Percentiles rank a stretch among this genome's conserved stretches.
These are phyloP conservation scores for Drosophila flavopinicola DNA, from an alignment of 2,888 invertebrate genomes.

Conservation along the genomic window DNA sequence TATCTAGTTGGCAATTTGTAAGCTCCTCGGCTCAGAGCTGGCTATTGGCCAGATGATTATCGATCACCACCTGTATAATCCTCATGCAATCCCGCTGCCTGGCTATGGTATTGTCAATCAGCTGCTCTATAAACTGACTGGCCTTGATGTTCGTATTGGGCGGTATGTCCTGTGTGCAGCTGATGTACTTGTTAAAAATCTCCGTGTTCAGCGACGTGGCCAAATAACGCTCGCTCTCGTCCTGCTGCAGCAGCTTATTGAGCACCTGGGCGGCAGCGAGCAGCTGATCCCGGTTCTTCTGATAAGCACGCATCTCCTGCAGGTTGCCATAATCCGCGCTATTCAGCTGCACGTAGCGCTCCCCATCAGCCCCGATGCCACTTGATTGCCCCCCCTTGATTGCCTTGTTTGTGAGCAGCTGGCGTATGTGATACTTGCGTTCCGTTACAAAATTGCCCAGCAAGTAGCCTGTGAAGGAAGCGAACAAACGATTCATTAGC, in stretches of 20 bases:
- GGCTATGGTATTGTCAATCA: conserved; percentile 82
- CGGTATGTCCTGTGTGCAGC: conserved; percentile 82
- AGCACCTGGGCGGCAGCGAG: conserved; percentile 78
- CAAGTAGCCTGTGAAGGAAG: conserved; percentile 80
- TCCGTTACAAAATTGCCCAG: conserved; percentile 84
- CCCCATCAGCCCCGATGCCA: conserved; percentile 42
- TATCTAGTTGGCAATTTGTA: background rate
- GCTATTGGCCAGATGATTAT: conserved; percentile 78
- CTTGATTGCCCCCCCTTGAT: conserved; percentile 51
- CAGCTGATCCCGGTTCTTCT: conserved; percentile 80
- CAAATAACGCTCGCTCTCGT: conserved; percentile 75
- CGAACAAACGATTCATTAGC: conserved; percentile 62
- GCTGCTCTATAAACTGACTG: conserved; percentile 80
- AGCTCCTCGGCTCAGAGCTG: conserved; percentile 54
- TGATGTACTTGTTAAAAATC: conserved; percentile 83
- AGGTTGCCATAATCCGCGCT: conserved; percentile 80
- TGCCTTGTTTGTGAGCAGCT: conserved; percentile 74
- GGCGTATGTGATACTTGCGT: conserved; percentile 82
- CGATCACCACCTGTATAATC: conserved; percentile 81
- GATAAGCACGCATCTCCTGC: conserved; percentile 81
- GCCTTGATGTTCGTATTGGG: conserved; percentile 81
- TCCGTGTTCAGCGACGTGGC: conserved; percentile 82
- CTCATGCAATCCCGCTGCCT: conserved; percentile 81
- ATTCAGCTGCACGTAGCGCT: conserved; percentile 71
- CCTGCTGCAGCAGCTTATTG: conserved; percentile 72